phyloP scores from a whole-genome alignment of 2,113 vertebrate species.

The Chlorodrepanis virens region DNA sequence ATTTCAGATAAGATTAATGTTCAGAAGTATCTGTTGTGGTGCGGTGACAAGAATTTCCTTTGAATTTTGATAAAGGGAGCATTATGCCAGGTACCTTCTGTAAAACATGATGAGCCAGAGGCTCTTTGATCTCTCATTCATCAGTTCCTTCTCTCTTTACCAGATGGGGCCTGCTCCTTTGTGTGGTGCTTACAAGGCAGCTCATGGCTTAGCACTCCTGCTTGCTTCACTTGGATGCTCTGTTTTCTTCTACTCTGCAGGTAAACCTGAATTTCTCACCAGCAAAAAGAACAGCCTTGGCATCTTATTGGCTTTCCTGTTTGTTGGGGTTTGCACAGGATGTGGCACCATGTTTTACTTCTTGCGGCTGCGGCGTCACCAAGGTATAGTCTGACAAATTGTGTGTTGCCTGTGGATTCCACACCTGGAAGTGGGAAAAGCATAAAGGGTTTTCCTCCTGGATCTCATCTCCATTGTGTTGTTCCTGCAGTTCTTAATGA shows the following conservation, averaged over 20 bases:
- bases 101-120: not conserved
- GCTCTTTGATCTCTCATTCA: not conserved
- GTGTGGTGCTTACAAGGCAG: not conserved
- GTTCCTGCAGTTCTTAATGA: not conserved
- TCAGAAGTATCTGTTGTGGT: not conserved
- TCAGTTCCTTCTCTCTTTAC: not conserved
- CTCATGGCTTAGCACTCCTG: not conserved
- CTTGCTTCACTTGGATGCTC: not conserved
- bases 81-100: not conserved
- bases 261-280: rapidly evolving
- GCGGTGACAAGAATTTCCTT: not conserved
- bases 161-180: not conserved
- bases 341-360: rapidly evolving
- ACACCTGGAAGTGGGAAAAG: not conserved
- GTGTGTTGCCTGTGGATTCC: not conserved
- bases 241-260: not conserved
- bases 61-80: not conserved
- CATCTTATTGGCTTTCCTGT: rapidly evolving
- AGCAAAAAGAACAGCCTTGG: rapidly evolving
- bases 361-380: rapidly evolving
- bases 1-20: not conserved
- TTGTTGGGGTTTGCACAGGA: rapidly evolving
- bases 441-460: not conserved
- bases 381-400: not conserved
- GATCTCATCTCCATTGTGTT: not conserved